A percentile compares a stretch with the other conserved stretches of the same genome.
phyloP scores from a whole-genome alignment of 2,113 vertebrate species.

The Melospiza melodia region DNA sequence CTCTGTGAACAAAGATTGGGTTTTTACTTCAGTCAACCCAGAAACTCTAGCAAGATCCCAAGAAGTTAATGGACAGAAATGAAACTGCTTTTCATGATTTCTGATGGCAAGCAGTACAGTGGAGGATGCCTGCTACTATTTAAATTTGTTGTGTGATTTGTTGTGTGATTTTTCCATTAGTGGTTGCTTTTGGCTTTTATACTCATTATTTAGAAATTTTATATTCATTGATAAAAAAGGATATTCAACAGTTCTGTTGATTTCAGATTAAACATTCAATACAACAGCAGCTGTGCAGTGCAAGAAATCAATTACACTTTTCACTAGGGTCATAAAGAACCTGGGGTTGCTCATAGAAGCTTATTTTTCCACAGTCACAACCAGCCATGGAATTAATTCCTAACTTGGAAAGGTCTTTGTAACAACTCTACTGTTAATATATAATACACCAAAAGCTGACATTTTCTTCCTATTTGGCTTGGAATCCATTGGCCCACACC shows the following conservation, averaged over 20 bases:
- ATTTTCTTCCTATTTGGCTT: neutral
- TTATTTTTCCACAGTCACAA: neutral
- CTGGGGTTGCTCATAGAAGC: neutral
- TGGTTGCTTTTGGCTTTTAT: neutral
- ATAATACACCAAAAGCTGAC: neutral
- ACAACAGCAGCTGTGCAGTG: neutral
- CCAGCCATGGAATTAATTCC: neutral
- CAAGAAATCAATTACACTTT: neutral
- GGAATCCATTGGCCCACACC: neutral
- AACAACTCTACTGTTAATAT: neutral
- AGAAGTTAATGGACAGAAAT: neutral
- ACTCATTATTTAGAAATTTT: neutral
- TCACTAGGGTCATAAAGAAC: neutral
- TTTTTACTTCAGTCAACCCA: neutral
- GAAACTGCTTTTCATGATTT: neutral
- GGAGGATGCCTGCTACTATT: neutral
- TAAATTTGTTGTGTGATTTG: neutral
- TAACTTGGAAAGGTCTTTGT: neutral
- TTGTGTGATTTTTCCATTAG: neutral
- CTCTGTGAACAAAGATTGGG: neutral
- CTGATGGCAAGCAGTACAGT: neutral
- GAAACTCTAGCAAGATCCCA: neutral
- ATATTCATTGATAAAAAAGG: neutral
- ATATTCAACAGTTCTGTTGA: neutral
- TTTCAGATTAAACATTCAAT: neutral